phyloP scores from a whole-genome alignment of 2,113 vertebrate species.

The Esox niger region DNA sequence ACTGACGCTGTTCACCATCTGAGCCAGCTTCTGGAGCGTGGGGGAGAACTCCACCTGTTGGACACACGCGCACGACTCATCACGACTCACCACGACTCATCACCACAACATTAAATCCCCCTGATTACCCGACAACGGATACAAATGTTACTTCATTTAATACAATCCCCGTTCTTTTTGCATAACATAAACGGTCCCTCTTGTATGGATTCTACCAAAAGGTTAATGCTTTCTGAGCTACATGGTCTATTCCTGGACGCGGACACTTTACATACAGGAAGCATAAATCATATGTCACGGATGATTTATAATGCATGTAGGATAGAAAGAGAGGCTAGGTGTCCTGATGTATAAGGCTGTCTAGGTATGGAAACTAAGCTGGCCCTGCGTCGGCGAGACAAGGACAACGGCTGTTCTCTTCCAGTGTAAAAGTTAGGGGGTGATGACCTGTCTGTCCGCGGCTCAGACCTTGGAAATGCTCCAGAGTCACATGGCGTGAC shows the following conservation, averaged over 20 bases:
- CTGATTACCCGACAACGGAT: too few species aligned
- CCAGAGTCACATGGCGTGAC: constrained; percentile 36
- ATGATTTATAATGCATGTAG: constrained; percentile 30
- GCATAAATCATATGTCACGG: constrained; percentile 38
- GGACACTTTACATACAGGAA: constrained; percentile 35
- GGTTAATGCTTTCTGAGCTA: background rate
- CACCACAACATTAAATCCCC: too few species aligned
- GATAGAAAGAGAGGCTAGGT: constrained; percentile 3
- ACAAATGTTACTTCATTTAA: background rate
- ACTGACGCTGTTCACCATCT: constrained; percentile 68
- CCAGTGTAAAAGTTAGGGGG: constrained; percentile 28
- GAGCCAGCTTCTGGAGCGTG: constrained; percentile 68
- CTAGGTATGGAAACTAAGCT: background rate
- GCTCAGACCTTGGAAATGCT: constrained; percentile 52
- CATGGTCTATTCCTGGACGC: constrained; percentile 11
- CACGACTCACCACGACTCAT: too few species aligned
- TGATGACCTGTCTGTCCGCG: constrained; percentile 42
- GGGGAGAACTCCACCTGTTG: constrained; percentile 84
- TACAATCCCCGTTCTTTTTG: too few species aligned
- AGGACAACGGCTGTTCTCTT: constrained; percentile 44
- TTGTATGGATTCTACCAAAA: too few species aligned
- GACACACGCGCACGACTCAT: constrained; percentile 6
- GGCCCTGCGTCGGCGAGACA: constrained; percentile 28
- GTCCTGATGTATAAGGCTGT: background rate
- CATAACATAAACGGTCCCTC: too few species aligned